These are phyloP conservation scores for Parapsyche elsis DNA, from an alignment of 1,140 invertebrate species.

Conservation along the genomic window DNA sequence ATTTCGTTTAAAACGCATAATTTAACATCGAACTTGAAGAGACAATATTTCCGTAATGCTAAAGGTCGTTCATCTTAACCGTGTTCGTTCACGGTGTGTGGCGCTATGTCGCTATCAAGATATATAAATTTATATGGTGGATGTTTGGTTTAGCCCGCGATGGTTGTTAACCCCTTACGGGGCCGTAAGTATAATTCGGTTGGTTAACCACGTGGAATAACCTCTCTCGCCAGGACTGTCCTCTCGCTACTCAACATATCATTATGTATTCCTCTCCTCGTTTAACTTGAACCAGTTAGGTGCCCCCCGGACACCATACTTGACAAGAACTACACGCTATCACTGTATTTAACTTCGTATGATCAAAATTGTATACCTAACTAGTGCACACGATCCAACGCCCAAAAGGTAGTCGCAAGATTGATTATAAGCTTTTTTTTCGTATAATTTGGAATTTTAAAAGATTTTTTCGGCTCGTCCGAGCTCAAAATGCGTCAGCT, in stretches of 20 bases:
- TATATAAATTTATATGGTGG: not conserved
- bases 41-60: too few relatives aligned
- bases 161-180: conserved; percentile 30
- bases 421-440: too few relatives aligned
- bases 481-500: not conserved
- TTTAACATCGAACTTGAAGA: not conserved
- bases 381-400: too few relatives aligned
- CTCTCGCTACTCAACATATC: conserved; percentile 37
- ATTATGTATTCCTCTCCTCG: conserved; percentile 39
- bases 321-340: too few relatives aligned
- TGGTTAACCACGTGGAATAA: conserved; percentile 55
- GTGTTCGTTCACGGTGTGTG: not conserved
- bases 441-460: not conserved
- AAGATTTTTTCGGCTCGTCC: conserved; percentile 7
- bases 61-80: too few relatives aligned
- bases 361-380: too few relatives aligned
- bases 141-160: not conserved
- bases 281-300: conserved; percentile 24
- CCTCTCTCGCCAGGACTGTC: conserved; percentile 44
- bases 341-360: too few relatives aligned
- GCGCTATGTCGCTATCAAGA: not conserved
- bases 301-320: not conserved
- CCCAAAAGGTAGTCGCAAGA: too few relatives aligned
- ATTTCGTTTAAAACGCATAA: not conserved
- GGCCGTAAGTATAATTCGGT: conserved; percentile 40